Evolutionary conservation across 2,113 vertebrate genomes (phyloP).

Genomic region (Psilopsiagon aurifrons): DNA sequence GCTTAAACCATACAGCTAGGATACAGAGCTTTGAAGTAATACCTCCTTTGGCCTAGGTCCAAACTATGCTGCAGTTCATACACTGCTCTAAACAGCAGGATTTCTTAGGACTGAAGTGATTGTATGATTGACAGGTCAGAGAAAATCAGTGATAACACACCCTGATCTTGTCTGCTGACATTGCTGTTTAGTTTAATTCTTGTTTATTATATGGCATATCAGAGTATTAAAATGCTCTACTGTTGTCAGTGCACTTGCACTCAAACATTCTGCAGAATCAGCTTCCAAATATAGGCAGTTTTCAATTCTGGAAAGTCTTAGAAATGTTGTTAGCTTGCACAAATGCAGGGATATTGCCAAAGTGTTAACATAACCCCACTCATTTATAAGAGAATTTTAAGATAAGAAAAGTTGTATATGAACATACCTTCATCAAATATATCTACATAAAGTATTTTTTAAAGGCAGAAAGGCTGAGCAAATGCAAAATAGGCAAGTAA

Average conservation of each 20-base stretch:
- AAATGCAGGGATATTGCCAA: background rate
- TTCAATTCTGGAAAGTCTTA: background rate
- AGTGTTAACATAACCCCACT: background rate
- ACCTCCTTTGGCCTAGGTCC: background rate
- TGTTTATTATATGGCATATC: background rate
- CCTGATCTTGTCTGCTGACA: conserved; percentile 15
- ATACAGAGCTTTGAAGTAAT: conserved; percentile 7
- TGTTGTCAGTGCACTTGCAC: background rate
- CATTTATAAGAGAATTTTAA: background rate
- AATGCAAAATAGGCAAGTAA: background rate
- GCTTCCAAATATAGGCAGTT: background rate
- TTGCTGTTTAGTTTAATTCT: conserved; percentile 23
- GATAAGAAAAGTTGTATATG: background rate
- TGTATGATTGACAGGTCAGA: conserved; percentile 1
- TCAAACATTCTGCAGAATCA: background rate
- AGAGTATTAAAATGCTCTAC: background rate
- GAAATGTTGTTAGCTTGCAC: background rate
- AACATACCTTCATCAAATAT: background rate
- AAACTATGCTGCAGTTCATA: background rate
- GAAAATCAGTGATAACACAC: background rate
- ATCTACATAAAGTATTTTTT: background rate
- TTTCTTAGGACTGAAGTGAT: conserved; percentile 6
- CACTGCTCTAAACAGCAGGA: background rate
- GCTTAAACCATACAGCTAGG: background rate
- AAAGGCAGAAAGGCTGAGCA: background rate